Evolutionary conservation across 2,797 vertebrate genomes (phyloP).

Genomic region (Argyrosomus regius): DNA sequence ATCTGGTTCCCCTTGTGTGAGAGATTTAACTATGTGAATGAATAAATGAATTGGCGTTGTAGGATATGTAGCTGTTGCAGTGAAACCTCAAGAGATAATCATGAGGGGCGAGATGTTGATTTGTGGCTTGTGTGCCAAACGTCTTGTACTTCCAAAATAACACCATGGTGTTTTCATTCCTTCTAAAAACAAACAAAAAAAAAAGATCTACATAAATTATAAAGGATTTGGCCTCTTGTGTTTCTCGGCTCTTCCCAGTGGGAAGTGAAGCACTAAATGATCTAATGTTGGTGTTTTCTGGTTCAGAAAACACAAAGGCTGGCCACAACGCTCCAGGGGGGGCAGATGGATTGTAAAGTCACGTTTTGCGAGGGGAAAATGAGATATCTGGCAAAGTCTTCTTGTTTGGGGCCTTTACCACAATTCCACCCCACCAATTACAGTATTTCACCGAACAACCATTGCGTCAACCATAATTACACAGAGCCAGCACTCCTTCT

Average conservation of each 20-base stretch:
- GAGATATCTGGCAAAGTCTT: slow-evolving; percentile 53
- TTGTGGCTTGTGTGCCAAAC: slow-evolving; percentile 49
- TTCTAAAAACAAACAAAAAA: slow-evolving; percentile 1
- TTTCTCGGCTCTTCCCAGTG: slow-evolving; percentile 32
- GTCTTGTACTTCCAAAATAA: slow-evolving; percentile 39
- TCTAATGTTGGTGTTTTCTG: slow-evolving; percentile 42
- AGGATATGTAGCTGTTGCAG: slow-evolving; percentile 29
- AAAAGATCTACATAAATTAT: slow-evolving; percentile 37
- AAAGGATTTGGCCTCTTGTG: slow-evolving; percentile 17
- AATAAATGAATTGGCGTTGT: slow-evolving; percentile 48
- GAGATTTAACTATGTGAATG: slow-evolving; percentile 50
- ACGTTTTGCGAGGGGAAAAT: slow-evolving; percentile 50
- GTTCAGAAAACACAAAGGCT: slow-evolving; percentile 52
- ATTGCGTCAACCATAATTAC: slow-evolving; percentile 87
- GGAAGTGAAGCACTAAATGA: slow-evolving; percentile 39
- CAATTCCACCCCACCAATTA: slow-evolving; percentile 81
- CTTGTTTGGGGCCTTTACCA: slow-evolving; percentile 67
- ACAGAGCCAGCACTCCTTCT: slow-evolving; percentile 53
- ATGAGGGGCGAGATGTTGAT: slow-evolving; percentile 25
- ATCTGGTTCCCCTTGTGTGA: slow-evolving; percentile 73
- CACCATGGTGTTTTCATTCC: slow-evolving; percentile 31
- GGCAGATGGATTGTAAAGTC: slow-evolving; percentile 39
- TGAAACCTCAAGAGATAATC: slow-evolving; percentile 60
- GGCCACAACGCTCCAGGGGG: slow-evolving; percentile 4
- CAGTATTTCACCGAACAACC: slow-evolving; percentile 85